phyloP scores from a whole-genome alignment of 2,888 invertebrate species.

The Xylota segnis region DNA sequence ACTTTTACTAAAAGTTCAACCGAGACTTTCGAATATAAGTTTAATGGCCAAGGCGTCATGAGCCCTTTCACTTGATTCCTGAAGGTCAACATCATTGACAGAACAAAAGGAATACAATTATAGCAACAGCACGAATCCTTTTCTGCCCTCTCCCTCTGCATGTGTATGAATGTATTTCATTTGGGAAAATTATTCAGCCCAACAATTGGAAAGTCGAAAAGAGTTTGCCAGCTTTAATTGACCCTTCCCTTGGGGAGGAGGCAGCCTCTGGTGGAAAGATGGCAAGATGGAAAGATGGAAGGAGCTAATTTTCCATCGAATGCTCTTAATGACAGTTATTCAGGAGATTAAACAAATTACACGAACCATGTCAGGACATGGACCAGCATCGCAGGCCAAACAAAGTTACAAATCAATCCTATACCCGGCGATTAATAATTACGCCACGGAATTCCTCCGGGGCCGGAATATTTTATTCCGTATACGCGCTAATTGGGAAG shows the following conservation, averaged over 20 bases:
- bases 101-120: constrained; percentile 8
- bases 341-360: constrained; percentile 54
- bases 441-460: constrained; percentile 3
- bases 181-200: not conserved
- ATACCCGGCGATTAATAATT: constrained; percentile 20
- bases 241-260: not conserved
- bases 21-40: constrained; percentile 36
- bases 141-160: not conserved
- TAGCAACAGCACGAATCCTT: constrained; percentile 12
- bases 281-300: no score
- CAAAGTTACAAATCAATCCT: constrained; percentile 43
- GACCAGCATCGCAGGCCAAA: constrained; percentile 12
- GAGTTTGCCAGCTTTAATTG: constrained; percentile 36
- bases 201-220: constrained; percentile 36
- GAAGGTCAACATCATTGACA: constrained; percentile 20
- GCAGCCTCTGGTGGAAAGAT: no score
- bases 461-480: constrained; percentile 17
- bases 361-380: constrained; percentile 33
- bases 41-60: constrained; percentile 30
- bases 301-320: constrained; percentile 12
- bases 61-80: constrained; percentile 38
- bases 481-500: constrained; percentile 30
- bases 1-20: constrained; percentile 24
- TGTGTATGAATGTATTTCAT: not conserved
- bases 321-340: constrained; percentile 40